Evolutionary conservation across 2,113 vertebrate species (phyloP), one percentile per base, ranked within the genome.

Genomic region (Takifugu flavidus): DNA sequence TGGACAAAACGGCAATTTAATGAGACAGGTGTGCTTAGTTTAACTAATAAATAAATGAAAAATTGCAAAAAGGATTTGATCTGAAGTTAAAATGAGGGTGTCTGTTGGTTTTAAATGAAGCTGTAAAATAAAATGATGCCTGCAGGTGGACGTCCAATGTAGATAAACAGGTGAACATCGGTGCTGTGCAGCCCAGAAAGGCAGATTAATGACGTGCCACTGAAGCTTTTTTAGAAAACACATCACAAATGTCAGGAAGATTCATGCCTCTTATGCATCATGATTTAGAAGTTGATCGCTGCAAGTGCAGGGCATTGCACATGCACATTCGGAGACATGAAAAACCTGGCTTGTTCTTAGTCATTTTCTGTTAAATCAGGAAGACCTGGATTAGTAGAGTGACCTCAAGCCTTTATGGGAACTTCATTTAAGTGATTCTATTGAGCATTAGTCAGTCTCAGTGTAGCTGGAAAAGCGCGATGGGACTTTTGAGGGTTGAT

Each of bases 381-480:
- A 39, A 34, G 20, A 20, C 20, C 20, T 20, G 20, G 20, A 20
- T 20, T 20, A 20, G 20, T 20, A 20, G 20, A 20, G 20, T 20
- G 20, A 20, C 20, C 20, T 20, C 20, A 39, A 39, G 34, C 44
- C 56, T 29, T 73, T 39, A n/a, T 62, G 49, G 51, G 60, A 20
- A 65, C 43, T 2, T 31, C 49, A 60, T 50, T 61, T 1, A 8
- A 4, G 53, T 43, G 51, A 29, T 56, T 65, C 53, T 54, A 68
- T 75, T 59, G 64, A 25, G 62, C 47, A n/a, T 49, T 29, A 54
- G 31, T 13, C 52, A 43, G 13, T 42, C 46, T 43, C 31, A 58
- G 59, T 39, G 51, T 52, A 68, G 31, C 64, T 64, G 59, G 53
- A 53, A 56, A 51, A 39, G 46, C 60, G 50, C 44, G 13, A 63